These are phyloP conservation scores for Aspidapion aeneum DNA, from an alignment of 2,888 invertebrate species.

Conservation along the genomic window DNA sequence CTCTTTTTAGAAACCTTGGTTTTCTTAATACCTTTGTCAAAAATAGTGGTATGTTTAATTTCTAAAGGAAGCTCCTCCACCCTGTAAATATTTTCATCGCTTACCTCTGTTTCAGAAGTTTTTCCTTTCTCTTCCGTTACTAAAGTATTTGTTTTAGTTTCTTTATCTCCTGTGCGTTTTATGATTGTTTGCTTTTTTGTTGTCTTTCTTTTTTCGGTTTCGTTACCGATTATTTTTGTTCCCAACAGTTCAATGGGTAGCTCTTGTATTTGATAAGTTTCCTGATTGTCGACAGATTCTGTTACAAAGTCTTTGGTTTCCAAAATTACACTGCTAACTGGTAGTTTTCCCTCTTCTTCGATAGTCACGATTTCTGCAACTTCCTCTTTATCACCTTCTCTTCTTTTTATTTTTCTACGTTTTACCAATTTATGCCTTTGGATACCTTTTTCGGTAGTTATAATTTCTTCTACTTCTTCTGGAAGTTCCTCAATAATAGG, in stretches of 20 bases:
- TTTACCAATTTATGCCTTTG: constrained; percentile 28
- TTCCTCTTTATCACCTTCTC: constrained; percentile 41
- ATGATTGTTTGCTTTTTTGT: constrained; percentile 44
- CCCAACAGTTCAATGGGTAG: constrained; percentile 31
- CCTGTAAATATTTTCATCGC: constrained; percentile 32
- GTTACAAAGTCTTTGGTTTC: constrained; percentile 19
- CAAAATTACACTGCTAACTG: constrained; percentile 14
- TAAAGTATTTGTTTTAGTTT: constrained; percentile 36
- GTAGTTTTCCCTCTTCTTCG: constrained; percentile 29
- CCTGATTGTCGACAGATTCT: constrained; percentile 33
- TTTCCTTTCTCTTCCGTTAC: constrained; percentile 40
- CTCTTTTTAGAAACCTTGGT: constrained; percentile 39
- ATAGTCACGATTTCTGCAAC: constrained; percentile 41
- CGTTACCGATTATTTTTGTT: constrained; percentile 26
- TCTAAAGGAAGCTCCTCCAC: constrained; percentile 36
- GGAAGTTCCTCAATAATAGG: constrained; percentile 35
- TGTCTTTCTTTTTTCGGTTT: constrained; percentile 31
- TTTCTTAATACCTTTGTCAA: constrained; percentile 32
- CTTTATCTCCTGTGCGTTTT: constrained; percentile 43
- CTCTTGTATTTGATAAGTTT: constrained; percentile 38
- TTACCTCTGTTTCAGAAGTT: constrained; percentile 21
- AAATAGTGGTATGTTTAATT: constrained; percentile 32
- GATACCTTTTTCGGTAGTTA: constrained; percentile 42
- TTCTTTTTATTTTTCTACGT: constrained; percentile 49
- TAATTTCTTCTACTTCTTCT: constrained; percentile 28